Conservation (phyloP, 2,888 invertebrate species). For the Megalurothrips usitatus region DNA sequence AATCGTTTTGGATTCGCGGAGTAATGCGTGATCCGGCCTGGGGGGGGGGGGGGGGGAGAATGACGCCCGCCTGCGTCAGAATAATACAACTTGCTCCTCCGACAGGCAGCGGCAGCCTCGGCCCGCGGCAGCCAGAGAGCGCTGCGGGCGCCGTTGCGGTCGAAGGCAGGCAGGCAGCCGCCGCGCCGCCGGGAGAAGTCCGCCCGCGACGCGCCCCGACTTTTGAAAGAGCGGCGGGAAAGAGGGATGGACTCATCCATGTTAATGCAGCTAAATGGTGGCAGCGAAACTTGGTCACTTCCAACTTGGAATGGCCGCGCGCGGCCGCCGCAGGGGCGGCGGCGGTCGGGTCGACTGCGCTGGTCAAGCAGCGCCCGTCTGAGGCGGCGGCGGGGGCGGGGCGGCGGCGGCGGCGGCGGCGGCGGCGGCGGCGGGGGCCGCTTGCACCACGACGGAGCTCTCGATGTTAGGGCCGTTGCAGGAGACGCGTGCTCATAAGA, state of each 20-base stretch:
- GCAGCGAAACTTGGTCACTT: not conserved
- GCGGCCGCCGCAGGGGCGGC: not conserved
- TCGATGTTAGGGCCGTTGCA: no score
- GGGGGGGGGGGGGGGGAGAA: no score
- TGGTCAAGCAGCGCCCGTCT: not conserved
- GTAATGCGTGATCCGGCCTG: no score
- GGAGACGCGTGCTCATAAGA: no score
- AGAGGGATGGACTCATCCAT: not conserved
- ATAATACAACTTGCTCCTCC: no score
- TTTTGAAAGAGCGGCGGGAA: not conserved
- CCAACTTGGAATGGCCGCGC: not conserved
- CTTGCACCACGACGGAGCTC: no score
- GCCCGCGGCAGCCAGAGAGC: no score
- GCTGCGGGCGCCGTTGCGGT: not conserved
- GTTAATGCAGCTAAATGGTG: slow-evolving; percentile 9
- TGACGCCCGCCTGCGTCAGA: no score
- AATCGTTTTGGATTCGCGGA: no score
- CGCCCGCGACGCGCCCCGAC: not conserved
- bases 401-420: not conserved
- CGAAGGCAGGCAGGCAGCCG: not conserved
- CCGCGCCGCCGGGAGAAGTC: no score
- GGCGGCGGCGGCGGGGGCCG: not conserved
- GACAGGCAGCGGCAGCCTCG: no score
- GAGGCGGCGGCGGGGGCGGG: not conserved
- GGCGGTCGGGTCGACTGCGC: not conserved